phyloP scores from a whole-genome alignment of 2,113 vertebrate genomes.

The Lampris megalopsis region DNA sequence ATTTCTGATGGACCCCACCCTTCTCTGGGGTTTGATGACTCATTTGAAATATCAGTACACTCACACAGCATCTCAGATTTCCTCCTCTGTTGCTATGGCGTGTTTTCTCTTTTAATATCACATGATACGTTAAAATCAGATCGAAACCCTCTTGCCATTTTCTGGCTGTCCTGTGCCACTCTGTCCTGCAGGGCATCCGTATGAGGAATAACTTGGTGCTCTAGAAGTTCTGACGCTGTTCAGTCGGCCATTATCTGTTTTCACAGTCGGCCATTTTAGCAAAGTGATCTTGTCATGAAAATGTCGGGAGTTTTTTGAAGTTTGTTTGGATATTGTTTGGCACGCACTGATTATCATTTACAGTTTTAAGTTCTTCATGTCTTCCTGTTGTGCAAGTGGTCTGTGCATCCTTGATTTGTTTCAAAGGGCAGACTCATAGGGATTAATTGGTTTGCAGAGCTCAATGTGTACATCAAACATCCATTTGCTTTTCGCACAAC shows the following conservation, averaged over 20 bases:
- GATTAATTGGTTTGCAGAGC: background rate
- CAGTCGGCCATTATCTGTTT: slow-evolving; percentile 16
- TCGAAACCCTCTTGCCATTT: slow-evolving; percentile 1
- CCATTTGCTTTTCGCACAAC: slow-evolving; percentile 40
- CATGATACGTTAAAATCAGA: slow-evolving; percentile 40
- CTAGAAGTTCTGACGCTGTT: slow-evolving; percentile 13
- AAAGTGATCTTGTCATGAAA: background rate
- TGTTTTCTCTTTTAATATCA: slow-evolving; percentile 58
- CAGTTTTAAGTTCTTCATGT: background rate
- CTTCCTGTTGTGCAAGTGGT: background rate
- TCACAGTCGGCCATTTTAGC: slow-evolving; percentile 36
- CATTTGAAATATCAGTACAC: slow-evolving; percentile 52
- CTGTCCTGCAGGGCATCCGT: background rate
- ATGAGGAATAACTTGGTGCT: background rate
- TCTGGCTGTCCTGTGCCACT: background rate
- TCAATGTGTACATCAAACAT: slow-evolving; percentile 4
- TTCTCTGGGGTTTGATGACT: slow-evolving; percentile 59
- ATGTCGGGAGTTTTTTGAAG: no score
- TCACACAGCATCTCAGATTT: slow-evolving; percentile 17
- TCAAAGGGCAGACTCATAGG: background rate
- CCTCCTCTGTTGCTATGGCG: slow-evolving; percentile 27
- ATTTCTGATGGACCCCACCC: slow-evolving; percentile 60
- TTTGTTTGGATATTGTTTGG: background rate
- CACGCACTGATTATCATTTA: background rate
- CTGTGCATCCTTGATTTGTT: background rate